These are phyloP conservation scores for Atta texana DNA, from an alignment of 1,140 invertebrate species.

Conservation along the genomic window DNA sequence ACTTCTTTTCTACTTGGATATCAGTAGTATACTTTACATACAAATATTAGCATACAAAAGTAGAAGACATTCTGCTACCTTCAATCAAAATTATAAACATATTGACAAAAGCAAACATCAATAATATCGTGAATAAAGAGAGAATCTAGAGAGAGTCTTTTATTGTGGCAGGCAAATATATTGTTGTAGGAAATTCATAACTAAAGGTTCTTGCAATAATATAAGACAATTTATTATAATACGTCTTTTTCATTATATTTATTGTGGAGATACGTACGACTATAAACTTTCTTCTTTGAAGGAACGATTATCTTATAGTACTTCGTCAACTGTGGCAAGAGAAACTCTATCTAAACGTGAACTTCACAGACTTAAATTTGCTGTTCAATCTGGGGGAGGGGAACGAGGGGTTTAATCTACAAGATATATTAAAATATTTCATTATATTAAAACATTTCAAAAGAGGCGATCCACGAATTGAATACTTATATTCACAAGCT, in stretches of 20 bases:
- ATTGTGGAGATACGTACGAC: neutral
- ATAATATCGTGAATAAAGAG: neutral
- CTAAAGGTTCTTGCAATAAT: neutral
- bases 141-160: neutral
- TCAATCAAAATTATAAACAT: neutral
- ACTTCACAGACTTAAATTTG: neutral
- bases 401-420: neutral
- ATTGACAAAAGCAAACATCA: neutral
- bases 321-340: neutral
- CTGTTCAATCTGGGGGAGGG: neutral
- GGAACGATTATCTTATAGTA: slow-evolving; percentile 24
- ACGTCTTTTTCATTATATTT: neutral
- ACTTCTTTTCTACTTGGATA: neutral
- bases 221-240: neutral
- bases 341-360: neutral
- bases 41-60: neutral
- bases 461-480: neutral
- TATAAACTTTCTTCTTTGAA: neutral
- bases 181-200: neutral
- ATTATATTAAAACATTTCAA: neutral
- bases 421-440: neutral
- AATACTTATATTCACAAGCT: neutral
- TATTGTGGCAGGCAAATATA: neutral
- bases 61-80: neutral
- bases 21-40: neutral